These are phyloP conservation scores for Drosophila nr. fundita DNA, from an alignment of 2,888 invertebrate genomes.

Conservation along the genomic window DNA sequence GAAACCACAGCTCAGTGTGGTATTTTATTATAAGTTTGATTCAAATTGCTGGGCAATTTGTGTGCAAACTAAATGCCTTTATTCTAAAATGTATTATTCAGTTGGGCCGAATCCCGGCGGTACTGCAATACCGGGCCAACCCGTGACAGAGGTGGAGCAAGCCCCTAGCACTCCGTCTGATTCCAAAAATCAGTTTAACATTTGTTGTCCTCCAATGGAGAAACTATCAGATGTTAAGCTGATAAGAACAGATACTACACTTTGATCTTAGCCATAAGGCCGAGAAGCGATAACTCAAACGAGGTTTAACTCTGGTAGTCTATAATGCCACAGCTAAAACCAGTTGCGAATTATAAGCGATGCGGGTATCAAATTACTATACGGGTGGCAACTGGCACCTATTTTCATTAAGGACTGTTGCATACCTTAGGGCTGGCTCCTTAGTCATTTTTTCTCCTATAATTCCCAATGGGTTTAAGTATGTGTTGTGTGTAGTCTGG, in stretches of 20 bases:
- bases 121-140: constrained; percentile 88
- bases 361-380: not conserved
- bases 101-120: constrained; percentile 45
- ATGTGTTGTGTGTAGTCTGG: not conserved
- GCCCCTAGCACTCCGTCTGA: constrained; percentile 87
- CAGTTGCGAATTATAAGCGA: constrained; percentile 23
- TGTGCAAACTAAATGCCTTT: rapidly evolving
- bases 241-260: constrained; percentile 89
- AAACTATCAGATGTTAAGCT: constrained; percentile 89
- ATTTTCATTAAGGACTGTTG: too few species aligned
- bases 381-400: not conserved
- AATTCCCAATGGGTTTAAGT: constrained; percentile 21
- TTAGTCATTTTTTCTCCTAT: not conserved
- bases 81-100: constrained; percentile 8
- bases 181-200: constrained; percentile 87
- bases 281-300: constrained; percentile 82
- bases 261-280: constrained; percentile 88
- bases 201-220: constrained; percentile 86
- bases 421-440: too few species aligned
- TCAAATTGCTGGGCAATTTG: too few species aligned
- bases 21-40: not conserved
- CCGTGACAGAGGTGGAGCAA: constrained; percentile 89
- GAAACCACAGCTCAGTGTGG: not conserved
- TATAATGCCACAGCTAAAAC: not conserved
- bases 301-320: not conserved